Evolutionary conservation across 2,113 vertebrate species (phyloP).

Genomic region (Oreochromis aureus): DNA sequence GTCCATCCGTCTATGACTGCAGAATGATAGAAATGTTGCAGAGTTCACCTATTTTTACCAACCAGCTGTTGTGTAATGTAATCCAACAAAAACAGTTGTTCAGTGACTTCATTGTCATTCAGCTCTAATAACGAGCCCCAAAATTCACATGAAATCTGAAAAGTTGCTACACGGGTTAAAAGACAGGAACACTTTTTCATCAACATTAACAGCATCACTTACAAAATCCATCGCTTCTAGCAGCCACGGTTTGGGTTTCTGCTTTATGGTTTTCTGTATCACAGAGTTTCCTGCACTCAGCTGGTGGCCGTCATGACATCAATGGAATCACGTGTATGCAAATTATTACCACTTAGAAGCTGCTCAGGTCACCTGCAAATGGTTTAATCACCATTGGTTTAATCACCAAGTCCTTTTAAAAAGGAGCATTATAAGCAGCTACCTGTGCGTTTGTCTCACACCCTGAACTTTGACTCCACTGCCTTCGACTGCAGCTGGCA

Average conservation of each 20-base stretch:
- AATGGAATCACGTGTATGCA: not conserved
- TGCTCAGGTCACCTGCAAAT: not conserved
- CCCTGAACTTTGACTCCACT: not conserved
- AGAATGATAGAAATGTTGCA: not conserved
- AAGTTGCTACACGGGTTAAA: not conserved
- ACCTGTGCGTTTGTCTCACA: not conserved
- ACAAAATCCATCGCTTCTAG: not conserved
- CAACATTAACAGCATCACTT: not conserved
- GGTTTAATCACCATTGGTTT: not conserved
- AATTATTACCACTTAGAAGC: not conserved
- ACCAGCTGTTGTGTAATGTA: not conserved
- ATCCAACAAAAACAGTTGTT: not conserved
- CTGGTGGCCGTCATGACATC: not conserved
- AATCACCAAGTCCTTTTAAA: not conserved
- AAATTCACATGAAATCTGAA: not conserved
- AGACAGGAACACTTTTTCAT: not conserved
- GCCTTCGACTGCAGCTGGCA: not conserved
- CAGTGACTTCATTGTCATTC: not conserved
- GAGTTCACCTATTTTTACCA: not conserved
- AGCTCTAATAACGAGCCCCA: not conserved
- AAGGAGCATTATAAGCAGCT: not conserved
- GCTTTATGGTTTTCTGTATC: not conserved
- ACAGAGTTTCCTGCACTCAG: not conserved
- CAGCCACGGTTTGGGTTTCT: not conserved
- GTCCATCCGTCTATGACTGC: not conserved